A percentile compares a stretch with the other conserved stretches of the same genome.
Conservation (phyloP, 2,888 invertebrate genomes). For the Caenorhabditis panamensis region DNA sequence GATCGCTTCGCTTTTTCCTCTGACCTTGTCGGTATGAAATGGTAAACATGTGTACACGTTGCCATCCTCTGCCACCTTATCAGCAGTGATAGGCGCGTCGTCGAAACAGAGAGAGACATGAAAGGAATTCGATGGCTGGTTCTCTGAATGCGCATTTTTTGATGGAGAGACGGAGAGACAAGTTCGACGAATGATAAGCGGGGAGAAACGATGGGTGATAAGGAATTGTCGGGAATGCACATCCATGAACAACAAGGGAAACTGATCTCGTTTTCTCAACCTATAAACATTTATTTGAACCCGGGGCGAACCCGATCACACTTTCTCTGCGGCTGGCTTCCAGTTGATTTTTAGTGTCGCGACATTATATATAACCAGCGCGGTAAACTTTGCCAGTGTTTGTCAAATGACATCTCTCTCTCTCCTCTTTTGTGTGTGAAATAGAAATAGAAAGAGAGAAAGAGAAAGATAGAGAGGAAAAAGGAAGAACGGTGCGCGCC, state of each 20-base stretch:
- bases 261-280: no score
- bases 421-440: slow-evolving; percentile 8
- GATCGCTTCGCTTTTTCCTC: background rate
- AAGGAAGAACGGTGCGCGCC: slow-evolving; percentile 31
- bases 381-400: slow-evolving; percentile 33
- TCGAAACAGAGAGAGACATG: background rate
- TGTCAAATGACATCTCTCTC: slow-evolving; percentile 43
- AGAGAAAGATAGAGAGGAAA: slow-evolving; percentile 7
- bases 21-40: background rate
- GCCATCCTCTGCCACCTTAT: background rate
- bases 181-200: slow-evolving; percentile 4
- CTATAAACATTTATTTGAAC: no score
- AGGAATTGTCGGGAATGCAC: background rate
- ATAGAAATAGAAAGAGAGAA: slow-evolving; percentile 8
- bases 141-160: slow-evolving; percentile 4
- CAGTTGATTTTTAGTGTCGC: slow-evolving; percentile 29
- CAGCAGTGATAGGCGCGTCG: slow-evolving; percentile 7
- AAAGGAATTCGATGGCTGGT: background rate
- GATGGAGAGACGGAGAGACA: background rate
- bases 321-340: background rate
- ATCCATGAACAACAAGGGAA: background rate
- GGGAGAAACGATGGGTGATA: background rate
- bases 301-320: background rate
- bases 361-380: slow-evolving; percentile 37
- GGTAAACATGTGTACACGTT: background rate